Evolutionary conservation across 2,888 invertebrate species (phyloP).

Genomic region (Heliconius ismenius): DNA sequence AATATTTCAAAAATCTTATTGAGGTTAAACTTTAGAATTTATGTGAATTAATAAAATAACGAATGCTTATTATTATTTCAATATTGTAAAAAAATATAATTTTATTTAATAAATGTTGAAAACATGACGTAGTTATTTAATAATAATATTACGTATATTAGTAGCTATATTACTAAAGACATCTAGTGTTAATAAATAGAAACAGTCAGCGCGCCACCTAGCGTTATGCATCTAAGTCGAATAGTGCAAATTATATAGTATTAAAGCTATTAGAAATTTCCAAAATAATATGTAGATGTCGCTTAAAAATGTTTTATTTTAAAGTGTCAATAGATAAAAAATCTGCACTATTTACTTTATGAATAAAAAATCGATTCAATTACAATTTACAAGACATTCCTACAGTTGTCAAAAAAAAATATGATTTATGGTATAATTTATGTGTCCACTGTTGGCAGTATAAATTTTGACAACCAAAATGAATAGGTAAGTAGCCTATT

Average conservation of each 20-base stretch:
- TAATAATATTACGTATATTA: no score
- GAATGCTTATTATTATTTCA: no score
- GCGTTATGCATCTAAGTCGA: neutral
- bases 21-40: neutral
- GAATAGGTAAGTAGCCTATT: neutral
- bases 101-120: no score
- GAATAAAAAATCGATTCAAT: neutral
- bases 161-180: conserved; percentile 13
- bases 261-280: neutral
- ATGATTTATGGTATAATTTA: conserved; percentile 3
- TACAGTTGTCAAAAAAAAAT: neutral
- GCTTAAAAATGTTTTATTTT: neutral
- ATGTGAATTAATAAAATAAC: neutral
- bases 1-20: neutral
- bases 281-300: conserved; percentile 12
- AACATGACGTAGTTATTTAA: no score
- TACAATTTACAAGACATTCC: neutral
- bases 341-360: neutral
- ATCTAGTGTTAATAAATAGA: conserved; percentile 21
- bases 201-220: conserved; percentile 32
- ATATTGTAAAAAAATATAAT: no score
- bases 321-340: neutral
- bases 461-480: conserved; percentile 18
- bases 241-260: neutral
- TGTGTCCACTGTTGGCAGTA: neutral